Evolutionary conservation across 1,140 invertebrate species (phyloP).

Genomic region (Pogonomyrmex barbatus): DNA sequence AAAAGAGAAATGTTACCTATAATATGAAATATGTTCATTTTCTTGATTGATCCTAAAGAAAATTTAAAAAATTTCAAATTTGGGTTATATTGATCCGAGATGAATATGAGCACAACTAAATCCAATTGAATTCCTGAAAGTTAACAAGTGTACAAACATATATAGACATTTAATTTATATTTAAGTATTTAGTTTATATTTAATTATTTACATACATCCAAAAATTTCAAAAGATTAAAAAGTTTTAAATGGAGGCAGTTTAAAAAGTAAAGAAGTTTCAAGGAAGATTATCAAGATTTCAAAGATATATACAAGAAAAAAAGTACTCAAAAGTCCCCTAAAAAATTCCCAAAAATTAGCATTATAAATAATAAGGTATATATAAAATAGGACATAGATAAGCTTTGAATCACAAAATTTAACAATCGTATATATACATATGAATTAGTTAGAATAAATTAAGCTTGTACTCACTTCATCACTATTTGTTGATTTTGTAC

Average conservation of each 20-base stretch:
- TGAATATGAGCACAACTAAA: no score
- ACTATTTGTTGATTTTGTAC: constrained; percentile 81
- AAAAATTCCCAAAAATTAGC: neutral
- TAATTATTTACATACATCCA: constrained; percentile 6
- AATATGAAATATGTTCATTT: no score
- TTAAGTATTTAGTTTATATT: neutral
- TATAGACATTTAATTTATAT: neutral
- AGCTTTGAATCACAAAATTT: neutral
- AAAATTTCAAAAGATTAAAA: neutral
- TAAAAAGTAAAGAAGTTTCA: neutral
- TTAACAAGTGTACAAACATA: neutral
- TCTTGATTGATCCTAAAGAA: no score
- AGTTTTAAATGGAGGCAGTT: neutral
- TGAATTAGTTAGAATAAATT: neutral
- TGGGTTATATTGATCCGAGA: no score
- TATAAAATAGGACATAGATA: neutral
- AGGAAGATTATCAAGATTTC: neutral
- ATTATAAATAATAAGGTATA: no score
- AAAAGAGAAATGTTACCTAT: no score
- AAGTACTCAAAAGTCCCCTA: no score
- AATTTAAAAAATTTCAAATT: no score
- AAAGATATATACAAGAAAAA: neutral
- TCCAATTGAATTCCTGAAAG: no score
- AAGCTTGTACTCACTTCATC: constrained; percentile 82
- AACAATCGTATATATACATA: neutral